phyloP scores from a whole-genome alignment of 2,797 vertebrate species.

The Epinephelus malabaricus region DNA sequence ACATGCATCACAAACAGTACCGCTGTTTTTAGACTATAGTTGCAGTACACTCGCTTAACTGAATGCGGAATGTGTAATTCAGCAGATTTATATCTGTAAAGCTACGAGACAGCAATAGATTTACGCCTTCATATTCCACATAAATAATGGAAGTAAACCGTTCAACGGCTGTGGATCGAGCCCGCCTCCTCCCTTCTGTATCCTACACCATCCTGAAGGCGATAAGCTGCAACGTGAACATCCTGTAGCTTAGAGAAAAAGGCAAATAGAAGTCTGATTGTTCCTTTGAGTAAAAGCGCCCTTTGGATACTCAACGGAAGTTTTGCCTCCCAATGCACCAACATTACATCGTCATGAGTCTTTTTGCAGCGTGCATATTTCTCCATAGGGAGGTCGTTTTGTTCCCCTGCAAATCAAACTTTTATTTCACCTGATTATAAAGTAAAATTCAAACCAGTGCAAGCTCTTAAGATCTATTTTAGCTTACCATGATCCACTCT shows the following conservation, averaged over 20 bases:
- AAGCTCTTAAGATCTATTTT: too few species aligned
- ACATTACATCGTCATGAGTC: too few species aligned
- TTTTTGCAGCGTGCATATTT: too few species aligned
- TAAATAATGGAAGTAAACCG: background rate
- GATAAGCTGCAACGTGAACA: slow-evolving; percentile 1
- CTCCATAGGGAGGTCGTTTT: too few species aligned
- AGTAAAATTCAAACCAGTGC: too few species aligned
- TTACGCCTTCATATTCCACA: background rate
- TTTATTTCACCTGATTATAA: too few species aligned
- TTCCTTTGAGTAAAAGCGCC: background rate
- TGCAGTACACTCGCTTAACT: background rate
- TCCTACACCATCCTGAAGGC: background rate
- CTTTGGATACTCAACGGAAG: background rate
- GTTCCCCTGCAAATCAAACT: too few species aligned
- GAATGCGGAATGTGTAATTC: background rate
- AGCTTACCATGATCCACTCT: too few species aligned
- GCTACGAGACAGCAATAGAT: background rate
- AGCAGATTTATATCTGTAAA: background rate
- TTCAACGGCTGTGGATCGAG: background rate
- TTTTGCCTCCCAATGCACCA: too few species aligned
- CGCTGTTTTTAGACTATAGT: background rate
- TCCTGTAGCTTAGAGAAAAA: background rate
- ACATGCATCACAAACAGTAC: background rate
- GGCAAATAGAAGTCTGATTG: too few species aligned
- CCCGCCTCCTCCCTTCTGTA: background rate